phyloP scores from a whole-genome alignment of 2,888 invertebrate genomes.

The Ypsolopha sequella region DNA sequence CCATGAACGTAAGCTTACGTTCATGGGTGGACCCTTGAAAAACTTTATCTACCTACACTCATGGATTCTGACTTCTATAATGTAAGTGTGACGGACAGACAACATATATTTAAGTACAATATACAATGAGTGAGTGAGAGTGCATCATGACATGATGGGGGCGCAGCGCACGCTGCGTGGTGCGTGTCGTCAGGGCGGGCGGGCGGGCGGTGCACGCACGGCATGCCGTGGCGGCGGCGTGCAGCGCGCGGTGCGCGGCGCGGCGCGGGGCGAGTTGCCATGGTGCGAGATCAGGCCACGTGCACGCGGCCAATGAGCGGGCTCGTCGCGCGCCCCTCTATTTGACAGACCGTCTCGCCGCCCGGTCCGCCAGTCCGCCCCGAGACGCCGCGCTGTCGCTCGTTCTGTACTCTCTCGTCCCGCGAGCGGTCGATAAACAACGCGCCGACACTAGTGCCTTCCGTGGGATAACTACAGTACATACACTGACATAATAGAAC shows the following conservation, averaged over 20 bases:
- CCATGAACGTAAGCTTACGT: too few relatives aligned
- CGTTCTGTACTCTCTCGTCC: not conserved
- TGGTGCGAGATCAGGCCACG: slow-evolving; percentile 45
- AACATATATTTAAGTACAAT: too few relatives aligned
- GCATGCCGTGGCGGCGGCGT: slow-evolving; percentile 16
- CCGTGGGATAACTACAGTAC: not conserved
- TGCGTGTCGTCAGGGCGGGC: not conserved
- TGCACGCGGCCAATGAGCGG: slow-evolving; percentile 81
- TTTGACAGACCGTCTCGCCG: slow-evolving; percentile 14
- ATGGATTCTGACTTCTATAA: too few relatives aligned
- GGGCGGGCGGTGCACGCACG: not conserved
- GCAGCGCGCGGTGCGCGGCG: slow-evolving; percentile 11
- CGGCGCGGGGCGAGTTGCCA: slow-evolving; percentile 10
- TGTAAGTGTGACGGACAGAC: too few relatives aligned
- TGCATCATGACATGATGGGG: too few relatives aligned
- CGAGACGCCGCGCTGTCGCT: slow-evolving; percentile 9
- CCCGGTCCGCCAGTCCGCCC: slow-evolving; percentile 13
- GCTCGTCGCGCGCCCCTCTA: slow-evolving; percentile 69
- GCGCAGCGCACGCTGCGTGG: not conserved
- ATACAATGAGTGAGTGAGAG: too few relatives aligned
- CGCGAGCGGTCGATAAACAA: not conserved
- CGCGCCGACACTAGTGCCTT: not conserved
- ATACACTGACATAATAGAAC: too few relatives aligned
- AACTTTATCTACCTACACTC: too few relatives aligned
- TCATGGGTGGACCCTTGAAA: too few relatives aligned